phyloP scores from a whole-genome alignment of 2,113 vertebrate species.

The Sinocyclocheilus grahami region DNA sequence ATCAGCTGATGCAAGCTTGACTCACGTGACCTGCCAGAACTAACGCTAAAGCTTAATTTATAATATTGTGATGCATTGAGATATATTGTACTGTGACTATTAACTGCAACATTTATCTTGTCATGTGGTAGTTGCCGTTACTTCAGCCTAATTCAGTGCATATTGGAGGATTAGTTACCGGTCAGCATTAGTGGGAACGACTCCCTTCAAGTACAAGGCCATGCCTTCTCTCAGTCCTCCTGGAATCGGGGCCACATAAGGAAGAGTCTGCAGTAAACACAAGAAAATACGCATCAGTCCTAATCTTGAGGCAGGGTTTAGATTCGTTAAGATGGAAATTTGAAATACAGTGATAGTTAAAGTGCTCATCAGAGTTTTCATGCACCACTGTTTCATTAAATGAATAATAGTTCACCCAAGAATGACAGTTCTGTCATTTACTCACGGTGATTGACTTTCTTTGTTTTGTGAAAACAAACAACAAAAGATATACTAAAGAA shows the following conservation, averaged over 20 bases:
- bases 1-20: too few relatives aligned
- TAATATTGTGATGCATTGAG: too few relatives aligned
- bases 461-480: too few relatives aligned
- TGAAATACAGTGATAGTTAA: not conserved
- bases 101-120: too few relatives aligned
- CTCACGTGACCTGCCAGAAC: too few relatives aligned
- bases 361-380: not conserved
- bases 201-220: constrained; percentile 27
- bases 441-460: too few relatives aligned
- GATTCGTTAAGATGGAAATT: not conserved
- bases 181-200: not conserved
- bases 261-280: not conserved
- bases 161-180: not conserved
- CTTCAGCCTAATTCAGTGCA: too few relatives aligned
- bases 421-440: not conserved
- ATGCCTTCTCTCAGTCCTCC: constrained; percentile 17
- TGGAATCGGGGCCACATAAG: constrained; percentile 28
- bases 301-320: not conserved
- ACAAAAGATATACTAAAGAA: too few relatives aligned
- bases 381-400: not conserved
- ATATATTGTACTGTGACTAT: too few relatives aligned
- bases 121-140: too few relatives aligned
- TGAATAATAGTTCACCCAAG: not conserved
- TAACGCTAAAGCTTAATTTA: too few relatives aligned
- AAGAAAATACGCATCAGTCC: not conserved